These are phyloP conservation scores for Tachyglossus aculeatus DNA, from an alignment of 2,797 vertebrate species.

Conservation along the genomic window DNA sequence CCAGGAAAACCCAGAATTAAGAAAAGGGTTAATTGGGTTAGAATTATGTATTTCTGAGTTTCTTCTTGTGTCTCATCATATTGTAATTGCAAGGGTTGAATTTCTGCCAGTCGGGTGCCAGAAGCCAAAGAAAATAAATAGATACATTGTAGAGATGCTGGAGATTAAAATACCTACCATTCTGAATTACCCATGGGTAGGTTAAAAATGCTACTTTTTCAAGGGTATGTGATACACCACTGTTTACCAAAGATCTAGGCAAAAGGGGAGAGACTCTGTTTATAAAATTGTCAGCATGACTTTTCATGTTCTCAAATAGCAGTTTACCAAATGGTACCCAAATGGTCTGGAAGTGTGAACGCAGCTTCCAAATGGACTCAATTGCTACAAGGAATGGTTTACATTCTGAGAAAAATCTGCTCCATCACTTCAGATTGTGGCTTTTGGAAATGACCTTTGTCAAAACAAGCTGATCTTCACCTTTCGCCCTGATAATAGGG, in stretches of 20 bases:
- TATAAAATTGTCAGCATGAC: slow-evolving; percentile 15
- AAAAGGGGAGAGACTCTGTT: slow-evolving; percentile 7
- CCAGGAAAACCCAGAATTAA: slow-evolving; percentile 45
- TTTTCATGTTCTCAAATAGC: neutral
- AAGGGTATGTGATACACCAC: slow-evolving; percentile 38
- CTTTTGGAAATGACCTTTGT: slow-evolving; percentile 2
- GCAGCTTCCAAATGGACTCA: no score
- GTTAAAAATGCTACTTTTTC: slow-evolving; percentile 44
- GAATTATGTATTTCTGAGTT: slow-evolving; percentile 45
- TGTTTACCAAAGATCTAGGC: slow-evolving; percentile 17
- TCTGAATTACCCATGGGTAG: slow-evolving; percentile 49
- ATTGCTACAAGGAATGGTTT: no score
- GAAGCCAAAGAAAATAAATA: slow-evolving; percentile 65
- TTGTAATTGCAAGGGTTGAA: slow-evolving; percentile 38
- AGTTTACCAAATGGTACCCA: neutral
- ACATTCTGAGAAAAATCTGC: no score
- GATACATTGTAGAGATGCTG: slow-evolving; percentile 44
- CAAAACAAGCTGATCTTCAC: slow-evolving; percentile 7
- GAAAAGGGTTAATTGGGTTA: slow-evolving; percentile 40
- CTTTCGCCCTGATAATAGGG: neutral
- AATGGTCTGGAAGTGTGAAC: neutral
- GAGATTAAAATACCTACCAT: slow-evolving; percentile 57
- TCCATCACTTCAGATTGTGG: neutral
- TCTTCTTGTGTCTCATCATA: slow-evolving; percentile 51
- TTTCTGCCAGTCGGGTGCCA: slow-evolving; percentile 56